Percentiles rank a stretch among this genome's conserved stretches.
Conservation (phyloP, 2,888 invertebrate genomes). For the Thumatha senex region DNA sequence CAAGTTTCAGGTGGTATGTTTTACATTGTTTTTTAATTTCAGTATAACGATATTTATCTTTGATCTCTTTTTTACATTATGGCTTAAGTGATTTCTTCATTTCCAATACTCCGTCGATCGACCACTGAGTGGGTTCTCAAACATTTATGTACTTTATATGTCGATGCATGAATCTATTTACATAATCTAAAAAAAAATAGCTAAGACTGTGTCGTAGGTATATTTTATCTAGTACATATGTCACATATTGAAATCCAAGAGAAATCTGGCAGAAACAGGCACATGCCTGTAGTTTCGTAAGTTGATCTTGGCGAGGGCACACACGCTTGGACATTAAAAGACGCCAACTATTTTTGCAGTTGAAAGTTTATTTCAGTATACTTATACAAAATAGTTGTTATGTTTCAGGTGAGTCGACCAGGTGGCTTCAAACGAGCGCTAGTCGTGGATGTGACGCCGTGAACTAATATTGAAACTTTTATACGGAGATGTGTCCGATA, state of each 20-base stretch:
- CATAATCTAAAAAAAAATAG: too few relatives aligned
- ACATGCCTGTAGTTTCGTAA: not conserved
- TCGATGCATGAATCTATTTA: too few relatives aligned
- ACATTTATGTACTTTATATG: too few relatives aligned
- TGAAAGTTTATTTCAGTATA: constrained; percentile 12
- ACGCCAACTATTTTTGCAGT: constrained; percentile 10
- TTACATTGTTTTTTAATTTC: not conserved
- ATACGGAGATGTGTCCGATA: not conserved
- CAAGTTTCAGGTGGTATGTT: not conserved
- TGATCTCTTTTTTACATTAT: too few relatives aligned
- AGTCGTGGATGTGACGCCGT: constrained; percentile 2
- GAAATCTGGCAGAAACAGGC: not conserved
- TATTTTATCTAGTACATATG: not conserved
- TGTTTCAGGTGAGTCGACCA: constrained; percentile 13
- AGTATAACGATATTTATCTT: too few relatives aligned
- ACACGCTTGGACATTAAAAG: constrained; percentile 6
- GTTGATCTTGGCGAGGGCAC: constrained; percentile 16
- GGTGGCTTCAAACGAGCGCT: constrained; percentile 11
- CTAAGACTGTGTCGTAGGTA: too few relatives aligned
- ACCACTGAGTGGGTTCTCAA: too few relatives aligned
- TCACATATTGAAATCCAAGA: not conserved
- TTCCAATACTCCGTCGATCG: too few relatives aligned
- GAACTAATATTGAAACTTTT: constrained; percentile 11
- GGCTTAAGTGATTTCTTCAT: too few relatives aligned
- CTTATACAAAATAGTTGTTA: constrained; percentile 13